Percentiles rank a stretch among this genome's conserved stretches.
phyloP scores from a whole-genome alignment of 2,113 vertebrate genomes.

The Istiophorus platypterus region DNA sequence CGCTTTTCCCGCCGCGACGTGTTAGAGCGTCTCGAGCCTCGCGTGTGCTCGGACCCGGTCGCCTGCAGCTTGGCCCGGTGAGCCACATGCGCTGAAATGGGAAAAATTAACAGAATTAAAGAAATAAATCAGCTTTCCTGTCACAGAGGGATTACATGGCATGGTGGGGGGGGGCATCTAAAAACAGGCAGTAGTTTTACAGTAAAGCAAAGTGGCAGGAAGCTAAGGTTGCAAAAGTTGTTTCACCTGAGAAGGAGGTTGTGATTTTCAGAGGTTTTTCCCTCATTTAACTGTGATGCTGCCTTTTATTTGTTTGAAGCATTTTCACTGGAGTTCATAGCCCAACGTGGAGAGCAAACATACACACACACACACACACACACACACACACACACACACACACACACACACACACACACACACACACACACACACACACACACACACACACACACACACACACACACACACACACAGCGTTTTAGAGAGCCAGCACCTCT shows the following conservation, averaged over 20 bases:
- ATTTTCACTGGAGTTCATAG: neutral
- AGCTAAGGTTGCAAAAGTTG: neutral
- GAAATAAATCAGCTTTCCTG: neutral
- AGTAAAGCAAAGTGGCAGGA: constrained; percentile 14
- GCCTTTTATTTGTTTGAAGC: neutral
- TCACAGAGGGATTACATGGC: neutral
- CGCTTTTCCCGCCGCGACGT: neutral
- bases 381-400: no score
- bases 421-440: no score
- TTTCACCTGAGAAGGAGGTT: constrained; percentile 25
- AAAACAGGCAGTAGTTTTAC: constrained; percentile 31
- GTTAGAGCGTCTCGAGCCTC: neutral
- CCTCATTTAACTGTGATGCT: neutral
- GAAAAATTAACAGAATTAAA: constrained; percentile 25
- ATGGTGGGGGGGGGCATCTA: neutral
- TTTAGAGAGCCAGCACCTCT: neutral
- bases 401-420: no score
- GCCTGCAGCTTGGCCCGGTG: neutral
- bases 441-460: no score
- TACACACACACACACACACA: no score
- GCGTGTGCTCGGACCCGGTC: neutral
- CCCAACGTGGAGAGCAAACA: neutral
- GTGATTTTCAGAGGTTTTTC: neutral
- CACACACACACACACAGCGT: neutral
- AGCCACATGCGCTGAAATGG: constrained; percentile 1